These are phyloP conservation scores for Lydus trimaculatus DNA, from an alignment of 2,888 invertebrate species.

Conservation along the genomic window DNA sequence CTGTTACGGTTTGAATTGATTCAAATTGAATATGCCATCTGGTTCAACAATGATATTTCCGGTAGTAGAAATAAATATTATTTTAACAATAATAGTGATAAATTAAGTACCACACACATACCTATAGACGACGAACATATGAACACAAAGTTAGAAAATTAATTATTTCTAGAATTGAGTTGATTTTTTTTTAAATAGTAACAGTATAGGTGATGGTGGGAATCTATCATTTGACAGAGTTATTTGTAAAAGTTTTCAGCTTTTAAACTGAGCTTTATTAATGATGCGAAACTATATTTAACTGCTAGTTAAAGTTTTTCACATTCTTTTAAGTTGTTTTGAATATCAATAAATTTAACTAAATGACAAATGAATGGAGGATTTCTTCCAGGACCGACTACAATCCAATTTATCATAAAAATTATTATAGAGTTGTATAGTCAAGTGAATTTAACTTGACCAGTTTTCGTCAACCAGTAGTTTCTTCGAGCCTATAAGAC, in stretches of 20 bases:
- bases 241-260: conserved; percentile 39
- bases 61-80: not conserved
- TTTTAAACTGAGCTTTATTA: conserved; percentile 37
- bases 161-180: conserved; percentile 9
- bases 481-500: too few relatives aligned
- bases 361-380: conserved; percentile 26
- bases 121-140: not conserved
- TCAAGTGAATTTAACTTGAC: not conserved
- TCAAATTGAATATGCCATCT: conserved; percentile 43
- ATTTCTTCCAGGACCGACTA: not conserved
- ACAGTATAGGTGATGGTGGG: not conserved
- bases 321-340: conserved; percentile 32
- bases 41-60: conserved; percentile 16
- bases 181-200: not conserved
- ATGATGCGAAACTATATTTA: conserved; percentile 42
- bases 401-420: not conserved
- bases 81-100: not conserved
- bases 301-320: conserved; percentile 39
- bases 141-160: conserved; percentile 11
- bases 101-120: not conserved
- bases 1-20: conserved; percentile 42
- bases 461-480: too few relatives aligned
- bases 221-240: conserved; percentile 40
- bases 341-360: conserved; percentile 25
- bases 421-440: not conserved